Evolutionary conservation across 2,113 vertebrate genomes (phyloP).

Genomic region (Chionomys nivalis): DNA sequence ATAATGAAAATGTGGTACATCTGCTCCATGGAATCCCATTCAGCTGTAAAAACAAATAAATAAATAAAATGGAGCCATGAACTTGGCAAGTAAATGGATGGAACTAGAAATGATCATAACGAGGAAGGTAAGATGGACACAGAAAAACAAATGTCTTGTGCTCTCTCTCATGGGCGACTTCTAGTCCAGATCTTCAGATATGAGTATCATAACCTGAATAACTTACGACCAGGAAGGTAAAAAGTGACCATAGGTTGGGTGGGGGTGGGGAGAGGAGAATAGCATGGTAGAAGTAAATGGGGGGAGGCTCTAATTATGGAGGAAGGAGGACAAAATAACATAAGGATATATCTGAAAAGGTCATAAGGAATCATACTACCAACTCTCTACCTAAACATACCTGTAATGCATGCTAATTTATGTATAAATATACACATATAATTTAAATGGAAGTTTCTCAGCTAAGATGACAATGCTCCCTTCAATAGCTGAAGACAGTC

Average conservation of each 20-base stretch:
- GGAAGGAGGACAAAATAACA: background rate
- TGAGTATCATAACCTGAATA: background rate
- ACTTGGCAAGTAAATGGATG: background rate
- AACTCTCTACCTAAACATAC: background rate
- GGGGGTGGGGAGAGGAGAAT: background rate
- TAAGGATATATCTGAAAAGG: background rate
- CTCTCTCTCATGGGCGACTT: background rate
- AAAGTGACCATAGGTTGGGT: background rate
- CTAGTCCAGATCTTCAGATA: background rate
- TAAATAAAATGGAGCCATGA: background rate
- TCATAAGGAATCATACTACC: background rate
- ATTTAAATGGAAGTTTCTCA: background rate
- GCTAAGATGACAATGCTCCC: background rate
- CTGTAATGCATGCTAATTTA: background rate
- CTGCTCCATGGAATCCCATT: background rate
- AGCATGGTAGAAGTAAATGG: too few relatives aligned
- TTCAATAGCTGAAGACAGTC: background rate
- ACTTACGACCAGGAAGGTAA: background rate
- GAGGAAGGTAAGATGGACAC: background rate
- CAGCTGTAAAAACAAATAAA: background rate
- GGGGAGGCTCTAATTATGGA: too few relatives aligned
- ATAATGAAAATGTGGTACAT: background rate
- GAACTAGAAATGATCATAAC: background rate
- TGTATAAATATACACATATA: background rate
- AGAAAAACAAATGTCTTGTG: background rate